phyloP scores from a whole-genome alignment of 2,797 vertebrate species.

The Paramormyrops hopkinsi region DNA sequence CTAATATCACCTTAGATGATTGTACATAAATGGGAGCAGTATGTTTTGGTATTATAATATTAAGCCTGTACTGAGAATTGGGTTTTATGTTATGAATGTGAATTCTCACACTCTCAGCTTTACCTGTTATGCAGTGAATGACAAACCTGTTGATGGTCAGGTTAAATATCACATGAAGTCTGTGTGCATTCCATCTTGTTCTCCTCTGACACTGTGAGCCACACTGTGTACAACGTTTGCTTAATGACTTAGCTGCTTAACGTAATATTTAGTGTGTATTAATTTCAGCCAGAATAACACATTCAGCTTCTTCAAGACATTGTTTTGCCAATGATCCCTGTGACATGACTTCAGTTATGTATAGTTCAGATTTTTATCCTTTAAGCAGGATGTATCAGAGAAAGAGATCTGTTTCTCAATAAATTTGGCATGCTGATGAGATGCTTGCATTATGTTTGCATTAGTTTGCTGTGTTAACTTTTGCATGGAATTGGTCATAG shows the following conservation, averaged over 20 bases:
- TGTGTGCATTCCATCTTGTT: not conserved
- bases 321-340: not conserved
- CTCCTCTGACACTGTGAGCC: not conserved
- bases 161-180: not conserved
- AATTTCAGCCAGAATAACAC: not conserved
- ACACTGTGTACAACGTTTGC: not conserved
- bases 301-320: not conserved
- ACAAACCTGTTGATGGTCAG: not conserved
- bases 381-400: not conserved
- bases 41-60: not conserved
- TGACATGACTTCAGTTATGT: not conserved
- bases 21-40: not conserved
- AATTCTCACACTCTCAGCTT: not conserved
- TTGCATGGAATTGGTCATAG: not conserved
- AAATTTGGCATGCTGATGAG: not conserved
- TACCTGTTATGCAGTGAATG: not conserved
- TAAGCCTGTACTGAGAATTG: not conserved
- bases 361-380: not conserved
- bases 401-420: not conserved
- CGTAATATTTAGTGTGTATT: not conserved
- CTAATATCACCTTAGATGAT: not conserved
- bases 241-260: not conserved
- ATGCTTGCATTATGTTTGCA: not conserved
- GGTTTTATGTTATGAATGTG: not conserved
- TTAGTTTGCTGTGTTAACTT: not conserved